A percentile compares a stretch with the other conserved stretches of the same genome.
phyloP scores from a whole-genome alignment of 2,113 vertebrate species.

The Semnopithecus entellus region DNA sequence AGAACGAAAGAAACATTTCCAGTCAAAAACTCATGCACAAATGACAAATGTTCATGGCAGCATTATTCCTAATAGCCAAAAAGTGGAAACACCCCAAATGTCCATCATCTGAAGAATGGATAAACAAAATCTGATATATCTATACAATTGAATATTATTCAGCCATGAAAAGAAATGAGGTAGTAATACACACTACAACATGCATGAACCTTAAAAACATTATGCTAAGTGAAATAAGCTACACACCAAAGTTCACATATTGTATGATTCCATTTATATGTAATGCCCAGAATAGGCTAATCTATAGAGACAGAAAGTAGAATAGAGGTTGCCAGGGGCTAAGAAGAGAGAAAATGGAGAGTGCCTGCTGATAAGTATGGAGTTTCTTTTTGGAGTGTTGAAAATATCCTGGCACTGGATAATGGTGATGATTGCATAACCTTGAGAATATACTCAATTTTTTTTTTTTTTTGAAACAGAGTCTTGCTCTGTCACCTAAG shows the following conservation, averaged over 20 bases:
- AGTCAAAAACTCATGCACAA: background rate
- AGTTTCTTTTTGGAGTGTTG: background rate
- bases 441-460: background rate
- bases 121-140: background rate
- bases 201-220: background rate
- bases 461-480: too few relatives aligned
- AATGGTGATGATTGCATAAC: background rate
- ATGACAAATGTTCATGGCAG: background rate
- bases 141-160: background rate
- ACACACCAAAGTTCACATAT: background rate
- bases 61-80: background rate
- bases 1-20: too few relatives aligned
- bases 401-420: background rate
- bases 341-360: background rate
- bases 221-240: background rate
- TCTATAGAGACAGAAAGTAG: background rate
- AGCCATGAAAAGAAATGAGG: background rate
- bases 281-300: background rate
- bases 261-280: background rate
- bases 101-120: background rate
- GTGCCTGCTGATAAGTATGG: too few relatives aligned
- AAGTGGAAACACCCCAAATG: background rate
- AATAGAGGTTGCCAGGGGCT: background rate
- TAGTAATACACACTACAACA: background rate
- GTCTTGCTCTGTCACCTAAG: too few relatives aligned